These are phyloP conservation scores for Cranoglanis bouderius DNA, from an alignment of 2,113 vertebrate species.

Conservation along the genomic window DNA sequence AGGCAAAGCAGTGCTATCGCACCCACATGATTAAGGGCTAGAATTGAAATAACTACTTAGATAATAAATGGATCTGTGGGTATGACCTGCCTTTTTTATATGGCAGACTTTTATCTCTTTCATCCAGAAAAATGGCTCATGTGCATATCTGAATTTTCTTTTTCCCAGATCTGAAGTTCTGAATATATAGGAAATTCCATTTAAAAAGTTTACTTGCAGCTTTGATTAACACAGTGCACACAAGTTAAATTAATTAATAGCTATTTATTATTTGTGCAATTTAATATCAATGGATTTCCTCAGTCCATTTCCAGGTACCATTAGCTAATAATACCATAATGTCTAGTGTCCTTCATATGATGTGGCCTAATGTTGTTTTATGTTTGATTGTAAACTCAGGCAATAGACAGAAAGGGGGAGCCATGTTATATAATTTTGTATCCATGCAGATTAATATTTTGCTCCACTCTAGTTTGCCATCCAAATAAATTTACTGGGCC, in stretches of 20 bases:
- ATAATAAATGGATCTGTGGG: background rate
- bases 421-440: background rate
- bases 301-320: background rate
- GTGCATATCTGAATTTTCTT: background rate
- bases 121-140: background rate
- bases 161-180: background rate
- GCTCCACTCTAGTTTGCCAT: background rate
- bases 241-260: background rate
- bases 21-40: background rate
- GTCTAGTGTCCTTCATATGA: no score
- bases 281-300: background rate
- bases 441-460: no score
- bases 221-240: background rate
- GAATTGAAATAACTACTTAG: background rate
- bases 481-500: background rate
- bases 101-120: background rate
- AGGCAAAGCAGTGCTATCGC: background rate
- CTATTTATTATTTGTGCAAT: background rate
- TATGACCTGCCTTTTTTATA: background rate
- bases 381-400: no score
- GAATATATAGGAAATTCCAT: background rate
- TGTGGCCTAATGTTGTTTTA: background rate
- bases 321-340: background rate
- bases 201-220: background rate
- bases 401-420: background rate